Evolutionary conservation across 2,888 invertebrate species (phyloP).

Genomic region (Zygaena filipendulae): DNA sequence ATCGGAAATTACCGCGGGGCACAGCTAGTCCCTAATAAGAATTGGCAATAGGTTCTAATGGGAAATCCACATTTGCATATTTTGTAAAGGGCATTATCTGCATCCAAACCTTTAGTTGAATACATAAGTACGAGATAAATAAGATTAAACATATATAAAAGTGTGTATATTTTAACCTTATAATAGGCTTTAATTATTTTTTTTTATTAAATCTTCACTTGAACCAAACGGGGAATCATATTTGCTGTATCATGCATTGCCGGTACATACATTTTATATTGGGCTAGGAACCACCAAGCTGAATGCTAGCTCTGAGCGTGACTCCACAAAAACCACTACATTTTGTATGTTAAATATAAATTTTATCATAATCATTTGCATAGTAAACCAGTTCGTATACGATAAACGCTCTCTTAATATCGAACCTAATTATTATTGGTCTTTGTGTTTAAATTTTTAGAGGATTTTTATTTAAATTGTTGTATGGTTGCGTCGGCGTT

Average conservation of each 20-base stretch:
- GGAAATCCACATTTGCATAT: too few relatives aligned
- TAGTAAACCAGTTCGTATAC: constrained; percentile 41
- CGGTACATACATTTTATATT: constrained; percentile 34
- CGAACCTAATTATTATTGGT: constrained; percentile 59
- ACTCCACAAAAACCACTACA: constrained; percentile 55
- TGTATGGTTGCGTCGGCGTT: constrained; percentile 36
- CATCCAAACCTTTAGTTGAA: too few relatives aligned
- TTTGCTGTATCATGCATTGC: constrained; percentile 44
- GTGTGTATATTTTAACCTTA: too few relatives aligned
- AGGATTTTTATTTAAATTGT: constrained; percentile 47
- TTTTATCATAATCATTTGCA: constrained; percentile 64
- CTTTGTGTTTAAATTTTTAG: constrained; percentile 56
- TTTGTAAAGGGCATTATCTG: too few relatives aligned
- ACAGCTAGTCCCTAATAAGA: too few relatives aligned
- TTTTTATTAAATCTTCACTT: too few relatives aligned
- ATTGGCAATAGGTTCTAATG: too few relatives aligned
- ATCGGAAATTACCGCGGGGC: too few relatives aligned
- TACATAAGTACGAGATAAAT: too few relatives aligned
- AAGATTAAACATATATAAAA: too few relatives aligned
- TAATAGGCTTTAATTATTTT: too few relatives aligned
- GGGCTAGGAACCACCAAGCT: constrained; percentile 33
- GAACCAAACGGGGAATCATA: too few relatives aligned
- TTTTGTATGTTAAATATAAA: constrained; percentile 51
- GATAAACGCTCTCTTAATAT: constrained; percentile 50
- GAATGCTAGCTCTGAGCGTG: constrained; percentile 42